Evolutionary conservation across 2,888 invertebrate species (phyloP).

Genomic region (Dicycla oo): DNA sequence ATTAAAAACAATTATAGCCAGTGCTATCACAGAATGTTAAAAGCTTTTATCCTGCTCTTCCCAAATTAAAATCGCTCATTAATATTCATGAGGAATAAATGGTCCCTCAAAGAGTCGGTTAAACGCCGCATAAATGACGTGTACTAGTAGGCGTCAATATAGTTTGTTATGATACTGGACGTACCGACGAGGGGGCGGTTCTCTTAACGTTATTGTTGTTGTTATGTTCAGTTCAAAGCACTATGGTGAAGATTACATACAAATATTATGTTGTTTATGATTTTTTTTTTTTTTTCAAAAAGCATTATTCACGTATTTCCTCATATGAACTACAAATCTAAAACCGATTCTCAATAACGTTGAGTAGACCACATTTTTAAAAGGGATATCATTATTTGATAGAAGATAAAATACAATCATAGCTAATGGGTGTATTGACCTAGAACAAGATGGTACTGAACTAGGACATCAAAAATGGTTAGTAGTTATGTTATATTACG

Average conservation of each 20-base stretch:
- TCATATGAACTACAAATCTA: neutral
- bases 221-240: conserved; percentile 27
- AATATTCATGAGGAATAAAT: conserved; percentile 42
- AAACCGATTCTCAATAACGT: neutral
- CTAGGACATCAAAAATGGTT: neutral
- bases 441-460: neutral
- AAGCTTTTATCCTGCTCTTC: conserved; percentile 10
- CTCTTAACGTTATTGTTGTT: conserved; percentile 38
- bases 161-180: conserved; percentile 30
- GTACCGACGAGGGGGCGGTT: conserved; percentile 56
- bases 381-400: neutral
- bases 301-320: neutral
- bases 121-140: conserved; percentile 36
- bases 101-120: conserved; percentile 19
- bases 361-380: neutral
- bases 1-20: conserved; percentile 15
- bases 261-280: neutral
- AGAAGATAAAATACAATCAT: neutral
- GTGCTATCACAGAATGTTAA: conserved; percentile 19
- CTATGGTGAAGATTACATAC: conserved; percentile 8
- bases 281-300: neutral
- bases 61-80: conserved; percentile 32
- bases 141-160: conserved; percentile 47
- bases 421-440: conserved; percentile 1
- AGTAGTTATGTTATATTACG: no score